These are phyloP conservation scores for Rhinopomastus cyanomelas DNA, from an alignment of 2,113 vertebrate species.

Conservation along the genomic window DNA sequence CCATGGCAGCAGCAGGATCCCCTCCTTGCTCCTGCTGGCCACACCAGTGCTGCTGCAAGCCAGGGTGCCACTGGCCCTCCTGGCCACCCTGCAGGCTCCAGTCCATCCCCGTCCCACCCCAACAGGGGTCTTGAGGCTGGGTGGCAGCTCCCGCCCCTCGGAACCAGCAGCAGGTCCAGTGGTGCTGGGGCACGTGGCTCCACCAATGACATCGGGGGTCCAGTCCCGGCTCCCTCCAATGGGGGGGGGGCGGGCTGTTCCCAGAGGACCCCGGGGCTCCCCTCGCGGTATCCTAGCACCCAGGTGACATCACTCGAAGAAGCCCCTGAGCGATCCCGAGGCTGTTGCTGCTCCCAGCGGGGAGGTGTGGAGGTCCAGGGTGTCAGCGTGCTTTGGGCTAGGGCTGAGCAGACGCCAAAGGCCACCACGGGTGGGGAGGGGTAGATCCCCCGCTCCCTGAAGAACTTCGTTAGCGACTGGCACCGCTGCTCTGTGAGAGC, in stretches of 20 bases:
- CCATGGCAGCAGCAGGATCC: no score
- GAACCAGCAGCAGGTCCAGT: rapidly evolving
- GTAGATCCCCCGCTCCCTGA: no score
- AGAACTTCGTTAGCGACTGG: no score
- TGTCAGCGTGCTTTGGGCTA: rapidly evolving
- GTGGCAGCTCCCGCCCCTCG: not conserved
- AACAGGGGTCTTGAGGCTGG: no score
- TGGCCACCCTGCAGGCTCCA: no score
- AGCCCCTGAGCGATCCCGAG: not conserved
- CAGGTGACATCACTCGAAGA: rapidly evolving
- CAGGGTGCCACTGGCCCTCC: no score
- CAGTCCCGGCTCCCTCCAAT: no score
- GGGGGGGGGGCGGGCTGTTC: no score
- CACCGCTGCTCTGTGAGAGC: constrained; percentile 11
- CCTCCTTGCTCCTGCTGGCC: no score
- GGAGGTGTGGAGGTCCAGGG: rapidly evolving
- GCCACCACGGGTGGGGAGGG: not conserved
- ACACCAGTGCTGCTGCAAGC: no score
- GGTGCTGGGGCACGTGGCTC: not conserved
- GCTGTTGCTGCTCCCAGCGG: not conserved
- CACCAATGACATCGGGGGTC: rapidly evolving
- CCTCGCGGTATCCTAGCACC: rapidly evolving
- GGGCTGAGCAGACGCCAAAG: rapidly evolving
- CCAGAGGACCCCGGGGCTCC: rapidly evolving
- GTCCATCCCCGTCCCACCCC: no score